Evolutionary conservation across 2,888 invertebrate genomes (phyloP).

Genomic region (Branchellion lobata): DNA sequence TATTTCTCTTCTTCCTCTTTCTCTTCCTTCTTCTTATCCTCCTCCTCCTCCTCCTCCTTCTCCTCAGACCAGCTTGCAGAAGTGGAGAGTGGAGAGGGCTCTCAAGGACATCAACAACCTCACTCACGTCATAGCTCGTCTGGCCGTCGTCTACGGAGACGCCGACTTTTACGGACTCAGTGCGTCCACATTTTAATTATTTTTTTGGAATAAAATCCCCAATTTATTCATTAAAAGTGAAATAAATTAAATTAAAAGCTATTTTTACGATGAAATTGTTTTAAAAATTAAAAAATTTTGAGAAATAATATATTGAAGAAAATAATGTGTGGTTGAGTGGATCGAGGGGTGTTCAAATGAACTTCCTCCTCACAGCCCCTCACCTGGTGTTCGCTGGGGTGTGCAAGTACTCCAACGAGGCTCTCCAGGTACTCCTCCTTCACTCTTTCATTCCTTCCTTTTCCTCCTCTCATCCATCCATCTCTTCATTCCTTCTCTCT

Average conservation of each 20-base stretch:
- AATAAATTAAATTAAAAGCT: background rate
- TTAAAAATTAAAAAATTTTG: too few relatives aligned
- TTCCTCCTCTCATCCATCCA: too few relatives aligned
- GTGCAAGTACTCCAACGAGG: constrained; percentile 82
- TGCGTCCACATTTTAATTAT: constrained; percentile 68
- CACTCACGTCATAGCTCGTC: constrained; percentile 76
- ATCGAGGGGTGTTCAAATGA: too few relatives aligned
- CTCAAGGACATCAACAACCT: constrained; percentile 71
- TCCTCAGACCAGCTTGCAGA: constrained; percentile 81
- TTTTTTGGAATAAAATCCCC: background rate
- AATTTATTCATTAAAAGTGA: background rate
- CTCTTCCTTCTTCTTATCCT: background rate
- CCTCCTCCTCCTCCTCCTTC: constrained; percentile 73
- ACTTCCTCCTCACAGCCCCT: constrained; percentile 68
- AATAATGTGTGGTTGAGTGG: too few relatives aligned
- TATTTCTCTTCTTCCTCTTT: background rate
- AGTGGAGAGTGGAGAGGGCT: constrained; percentile 78
- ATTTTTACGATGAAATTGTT: too few relatives aligned
- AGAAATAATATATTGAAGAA: too few relatives aligned
- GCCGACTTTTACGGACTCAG: constrained; percentile 81
- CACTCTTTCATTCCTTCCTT: too few relatives aligned
- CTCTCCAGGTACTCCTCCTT: constrained; percentile 72
- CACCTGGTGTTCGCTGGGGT: constrained; percentile 82
- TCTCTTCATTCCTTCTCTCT: too few relatives aligned
- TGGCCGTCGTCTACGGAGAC: constrained; percentile 81